Conservation (phyloP, 2,113 vertebrate species). For the Hemichromis elongatus region DNA sequence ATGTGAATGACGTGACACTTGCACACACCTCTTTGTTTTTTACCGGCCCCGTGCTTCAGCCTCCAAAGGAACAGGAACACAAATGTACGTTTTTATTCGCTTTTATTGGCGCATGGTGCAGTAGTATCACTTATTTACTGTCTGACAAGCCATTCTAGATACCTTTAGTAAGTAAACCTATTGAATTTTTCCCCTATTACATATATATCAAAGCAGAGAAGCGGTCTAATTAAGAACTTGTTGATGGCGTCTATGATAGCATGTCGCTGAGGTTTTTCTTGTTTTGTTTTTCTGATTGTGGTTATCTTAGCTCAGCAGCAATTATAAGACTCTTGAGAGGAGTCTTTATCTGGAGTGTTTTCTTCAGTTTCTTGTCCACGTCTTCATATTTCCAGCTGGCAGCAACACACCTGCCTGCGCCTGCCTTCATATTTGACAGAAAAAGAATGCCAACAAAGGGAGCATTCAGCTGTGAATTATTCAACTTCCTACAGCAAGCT, state of each 20-base stretch:
- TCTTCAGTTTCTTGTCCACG: background rate
- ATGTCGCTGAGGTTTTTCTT: background rate
- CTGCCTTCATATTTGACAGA: background rate
- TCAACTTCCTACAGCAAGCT: background rate
- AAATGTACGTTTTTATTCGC: background rate
- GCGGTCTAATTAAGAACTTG: background rate
- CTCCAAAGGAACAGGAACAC: background rate
- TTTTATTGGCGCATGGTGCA: background rate
- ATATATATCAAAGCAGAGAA: background rate
- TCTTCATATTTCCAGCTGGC: background rate
- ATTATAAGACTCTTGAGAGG: background rate
- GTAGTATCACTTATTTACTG: background rate
- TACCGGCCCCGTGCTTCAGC: background rate
- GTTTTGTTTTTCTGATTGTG: background rate
- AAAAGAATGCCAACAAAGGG: background rate
- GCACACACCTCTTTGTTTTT: background rate
- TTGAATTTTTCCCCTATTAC: background rate
- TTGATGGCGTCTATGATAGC: background rate
- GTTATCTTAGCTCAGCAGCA: background rate
- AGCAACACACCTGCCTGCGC: background rate
- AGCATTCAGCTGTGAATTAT: background rate
- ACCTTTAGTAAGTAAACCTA: background rate
- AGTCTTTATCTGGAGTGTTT: background rate
- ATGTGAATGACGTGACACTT: background rate
- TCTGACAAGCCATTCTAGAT: background rate